phyloP scores from a whole-genome alignment of 2,113 vertebrate species.

The Clarias gariepinus region DNA sequence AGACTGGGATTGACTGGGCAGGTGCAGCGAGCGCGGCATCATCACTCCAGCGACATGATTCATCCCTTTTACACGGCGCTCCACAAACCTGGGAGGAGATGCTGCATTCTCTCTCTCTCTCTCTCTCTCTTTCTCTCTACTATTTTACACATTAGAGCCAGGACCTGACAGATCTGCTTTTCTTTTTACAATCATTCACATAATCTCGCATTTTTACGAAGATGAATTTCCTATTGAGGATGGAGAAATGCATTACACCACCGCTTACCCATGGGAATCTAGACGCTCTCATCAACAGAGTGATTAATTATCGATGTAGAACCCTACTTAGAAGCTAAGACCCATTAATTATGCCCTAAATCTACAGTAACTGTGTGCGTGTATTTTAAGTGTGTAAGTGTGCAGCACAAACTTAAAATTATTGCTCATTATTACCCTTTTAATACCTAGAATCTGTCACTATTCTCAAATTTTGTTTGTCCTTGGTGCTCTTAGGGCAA shows the following conservation, averaged over 20 bases:
- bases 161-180: slow-evolving; percentile 9
- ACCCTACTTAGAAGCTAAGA: not conserved
- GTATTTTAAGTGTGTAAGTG: not conserved
- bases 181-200: not conserved
- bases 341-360: not conserved
- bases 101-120: slow-evolving; percentile 3
- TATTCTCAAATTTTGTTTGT: too few species aligned
- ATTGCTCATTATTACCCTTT: not conserved
- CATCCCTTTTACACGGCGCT: slow-evolving; percentile 44
- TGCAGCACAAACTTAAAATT: not conserved
- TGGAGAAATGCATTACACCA: not conserved
- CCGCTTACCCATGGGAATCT: not conserved
- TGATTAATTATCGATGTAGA: not conserved
- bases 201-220: not conserved
- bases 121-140: not conserved
- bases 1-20: slow-evolving; percentile 49
- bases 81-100: not conserved
- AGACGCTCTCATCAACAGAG: not conserved
- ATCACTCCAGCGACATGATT: slow-evolving; percentile 40
- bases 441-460: not conserved
- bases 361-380: not conserved
- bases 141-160: slow-evolving; percentile 37
- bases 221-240: not conserved
- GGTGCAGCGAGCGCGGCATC: slow-evolving; percentile 36
- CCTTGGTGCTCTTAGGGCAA: too few species aligned